A percentile compares a stretch with the other conserved stretches of the same genome.
phyloP scores from a whole-genome alignment of 2,113 vertebrate species.

The Calypte anna region DNA sequence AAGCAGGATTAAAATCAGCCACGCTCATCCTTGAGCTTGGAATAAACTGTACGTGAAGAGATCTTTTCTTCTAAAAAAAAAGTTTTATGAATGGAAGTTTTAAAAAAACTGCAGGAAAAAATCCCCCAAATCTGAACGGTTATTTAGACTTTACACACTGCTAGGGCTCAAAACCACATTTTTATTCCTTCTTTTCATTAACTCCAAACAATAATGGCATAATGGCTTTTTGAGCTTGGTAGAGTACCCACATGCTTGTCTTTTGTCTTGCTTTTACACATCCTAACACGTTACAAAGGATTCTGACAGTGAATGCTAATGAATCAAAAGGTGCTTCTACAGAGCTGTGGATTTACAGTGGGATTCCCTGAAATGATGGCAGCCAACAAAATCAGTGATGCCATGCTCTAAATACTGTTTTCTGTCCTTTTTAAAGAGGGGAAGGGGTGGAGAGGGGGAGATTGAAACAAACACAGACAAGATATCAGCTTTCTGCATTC shows the following conservation, averaged over 20 bases:
- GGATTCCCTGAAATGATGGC: constrained; percentile 55
- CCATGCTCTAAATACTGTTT: constrained; percentile 69
- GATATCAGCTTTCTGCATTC: constrained; percentile 19
- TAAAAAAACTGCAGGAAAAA: background rate
- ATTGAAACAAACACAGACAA: background rate
- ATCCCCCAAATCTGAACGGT: rapidly evolving
- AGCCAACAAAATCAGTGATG: constrained; percentile 52
- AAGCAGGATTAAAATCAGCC: constrained; percentile 62
- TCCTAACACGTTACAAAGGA: constrained; percentile 44
- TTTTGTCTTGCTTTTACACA: constrained; percentile 38
- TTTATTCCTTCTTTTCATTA: constrained; percentile 48
- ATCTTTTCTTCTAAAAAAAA: background rate
- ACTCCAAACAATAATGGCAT: constrained; percentile 39
- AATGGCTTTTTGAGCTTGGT: constrained; percentile 47
- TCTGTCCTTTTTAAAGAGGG: constrained; percentile 24
- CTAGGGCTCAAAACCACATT: constrained; percentile 7
- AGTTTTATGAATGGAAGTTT: constrained; percentile 32
- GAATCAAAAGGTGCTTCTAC: constrained; percentile 57
- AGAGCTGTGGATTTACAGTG: constrained; percentile 71
- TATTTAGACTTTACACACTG: background rate
- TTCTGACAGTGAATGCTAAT: constrained; percentile 58
- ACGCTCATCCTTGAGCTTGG: constrained; percentile 14
- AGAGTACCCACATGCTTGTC: constrained; percentile 38
- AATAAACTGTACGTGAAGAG: constrained; percentile 5
- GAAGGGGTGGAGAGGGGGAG: rapidly evolving